Conservation (phyloP, 2,113 vertebrate species). For the Antigone vipio region DNA sequence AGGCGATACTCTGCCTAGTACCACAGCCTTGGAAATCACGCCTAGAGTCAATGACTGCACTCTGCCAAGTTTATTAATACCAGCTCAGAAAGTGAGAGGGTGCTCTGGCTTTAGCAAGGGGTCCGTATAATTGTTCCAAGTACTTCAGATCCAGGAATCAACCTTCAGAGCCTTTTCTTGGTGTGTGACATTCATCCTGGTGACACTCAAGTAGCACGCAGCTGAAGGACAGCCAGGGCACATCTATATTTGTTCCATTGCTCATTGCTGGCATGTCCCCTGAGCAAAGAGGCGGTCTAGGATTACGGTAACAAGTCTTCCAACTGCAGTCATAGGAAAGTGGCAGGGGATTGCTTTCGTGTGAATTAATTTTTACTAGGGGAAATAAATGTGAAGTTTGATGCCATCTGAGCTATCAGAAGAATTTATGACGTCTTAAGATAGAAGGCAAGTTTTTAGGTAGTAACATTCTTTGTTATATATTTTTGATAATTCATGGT, state of each 20-base stretch:
- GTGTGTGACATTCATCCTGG: slow-evolving; percentile 38
- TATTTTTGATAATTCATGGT: neutral
- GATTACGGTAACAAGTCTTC: slow-evolving; percentile 53
- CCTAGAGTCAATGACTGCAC: neutral
- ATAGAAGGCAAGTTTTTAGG: slow-evolving; percentile 71
- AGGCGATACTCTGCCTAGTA: neutral
- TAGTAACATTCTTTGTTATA: slow-evolving; percentile 15
- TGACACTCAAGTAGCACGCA: slow-evolving; percentile 67
- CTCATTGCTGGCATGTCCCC: slow-evolving; percentile 63
- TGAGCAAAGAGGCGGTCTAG: slow-evolving; percentile 51
- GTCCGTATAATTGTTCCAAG: neutral
- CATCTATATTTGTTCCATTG: slow-evolving; percentile 84
- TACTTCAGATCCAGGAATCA: slow-evolving; percentile 24
- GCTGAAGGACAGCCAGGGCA: slow-evolving; percentile 24
- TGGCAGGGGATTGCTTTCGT: slow-evolving; percentile 17
- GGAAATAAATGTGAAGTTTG: slow-evolving; percentile 35
- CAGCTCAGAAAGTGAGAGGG: neutral
- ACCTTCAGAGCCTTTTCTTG: neutral
- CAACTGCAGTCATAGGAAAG: slow-evolving; percentile 16
- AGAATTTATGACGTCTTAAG: slow-evolving; percentile 52
- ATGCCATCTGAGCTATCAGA: slow-evolving; percentile 37
- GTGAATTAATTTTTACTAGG: slow-evolving; percentile 29
- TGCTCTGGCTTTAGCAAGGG: neutral
- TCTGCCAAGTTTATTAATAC: neutral
- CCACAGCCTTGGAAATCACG: neutral